Evolutionary conservation across 2,797 vertebrate genomes (phyloP), one percentile per base, ranked within the genome.

Genomic region (Alcedo atthis): DNA sequence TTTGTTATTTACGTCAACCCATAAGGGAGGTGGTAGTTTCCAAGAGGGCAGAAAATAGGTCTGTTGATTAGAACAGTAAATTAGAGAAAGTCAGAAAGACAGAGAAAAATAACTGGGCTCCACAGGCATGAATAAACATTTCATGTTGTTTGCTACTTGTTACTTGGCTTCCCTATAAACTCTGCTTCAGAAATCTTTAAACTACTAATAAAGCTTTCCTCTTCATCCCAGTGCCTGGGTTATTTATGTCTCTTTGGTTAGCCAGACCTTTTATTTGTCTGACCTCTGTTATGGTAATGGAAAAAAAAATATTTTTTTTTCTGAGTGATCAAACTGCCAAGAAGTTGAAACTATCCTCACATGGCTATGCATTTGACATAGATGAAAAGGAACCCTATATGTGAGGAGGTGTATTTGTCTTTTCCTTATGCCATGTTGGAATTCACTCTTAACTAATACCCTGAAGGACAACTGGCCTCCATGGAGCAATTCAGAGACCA

Each of bases 21-120:
- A 26, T 96, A 94, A 96, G 91, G 81, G 94, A 92, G 94, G 84
- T 82, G 26, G 82, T 82, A 48, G 58, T 85, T 95, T 96, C 80
- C 90, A 87, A 91, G 84, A 92, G 77, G 76, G 71, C 45, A 97
- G 95, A 95, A 97, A 98, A 97, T 96, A 96, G 84, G 69, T 64
- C 68, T 92, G 88, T 54, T 97, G 97, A 98, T 97, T 98, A 97
- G 95, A 97, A 96, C 96, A 91, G 91, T 98, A 97, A 97, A 97
- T 98, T 97, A 96, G 71, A 13, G 54, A 25, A 46, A 76, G 86
- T 73, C 37, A 61, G 69, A 83, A 93, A 67, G 66, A 69, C 87
- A 76, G 76, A 81, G 74, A 84, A 90, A 55, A 91, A 61, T 93
- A 86, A 82, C 75, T 92, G 62, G 43, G 49, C 92, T 79, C 66